Conservation (phyloP, 2,113 vertebrate species). For the Peromyscus leucopus region DNA sequence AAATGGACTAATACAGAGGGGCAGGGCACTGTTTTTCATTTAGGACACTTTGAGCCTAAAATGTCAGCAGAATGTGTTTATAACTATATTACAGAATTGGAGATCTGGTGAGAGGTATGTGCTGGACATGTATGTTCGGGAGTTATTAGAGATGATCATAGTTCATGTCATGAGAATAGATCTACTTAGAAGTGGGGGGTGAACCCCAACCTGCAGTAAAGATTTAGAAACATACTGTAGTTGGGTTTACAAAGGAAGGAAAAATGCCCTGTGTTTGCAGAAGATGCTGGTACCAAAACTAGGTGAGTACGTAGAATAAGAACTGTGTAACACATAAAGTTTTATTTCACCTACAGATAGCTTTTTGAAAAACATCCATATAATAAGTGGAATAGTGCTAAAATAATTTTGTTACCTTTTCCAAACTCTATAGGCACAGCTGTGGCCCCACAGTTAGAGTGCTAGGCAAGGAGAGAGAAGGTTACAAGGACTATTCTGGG, state of each 20-base stretch:
- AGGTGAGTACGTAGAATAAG: background rate
- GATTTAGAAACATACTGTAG: background rate
- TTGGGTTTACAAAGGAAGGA: constrained; percentile 34
- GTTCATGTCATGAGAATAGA: background rate
- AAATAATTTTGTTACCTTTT: background rate
- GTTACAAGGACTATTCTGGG: constrained; percentile 16
- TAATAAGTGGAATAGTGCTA: constrained; percentile 2
- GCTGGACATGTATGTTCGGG: background rate
- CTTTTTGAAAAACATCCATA: constrained; percentile 18
- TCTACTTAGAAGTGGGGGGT: background rate
- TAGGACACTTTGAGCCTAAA: background rate
- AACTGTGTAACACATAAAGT: background rate
- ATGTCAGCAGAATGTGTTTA: background rate
- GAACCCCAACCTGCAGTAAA: background rate
- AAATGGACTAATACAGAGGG: background rate
- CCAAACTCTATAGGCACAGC: background rate
- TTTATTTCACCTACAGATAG: background rate
- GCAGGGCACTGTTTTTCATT: background rate
- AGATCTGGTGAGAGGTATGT: background rate
- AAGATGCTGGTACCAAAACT: background rate
- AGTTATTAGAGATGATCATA: background rate
- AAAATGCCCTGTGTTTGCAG: background rate
- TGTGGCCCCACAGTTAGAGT: background rate
- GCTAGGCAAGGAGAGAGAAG: background rate
- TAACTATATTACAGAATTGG: background rate